Percentiles rank a stretch among this genome's conserved stretches.
phyloP scores from a whole-genome alignment of 2,888 invertebrate species.

The Lamproptera curius region DNA sequence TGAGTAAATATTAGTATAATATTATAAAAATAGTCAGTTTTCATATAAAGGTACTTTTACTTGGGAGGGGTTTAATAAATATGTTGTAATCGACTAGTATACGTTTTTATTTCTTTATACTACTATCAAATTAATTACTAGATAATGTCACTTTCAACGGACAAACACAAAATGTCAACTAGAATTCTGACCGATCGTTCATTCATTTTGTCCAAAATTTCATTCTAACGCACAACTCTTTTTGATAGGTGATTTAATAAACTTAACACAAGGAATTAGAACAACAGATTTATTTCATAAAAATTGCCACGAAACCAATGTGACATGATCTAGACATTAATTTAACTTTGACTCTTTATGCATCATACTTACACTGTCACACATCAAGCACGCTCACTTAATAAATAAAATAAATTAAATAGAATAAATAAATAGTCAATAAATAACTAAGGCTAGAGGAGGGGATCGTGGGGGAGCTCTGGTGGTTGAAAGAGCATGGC shows the following conservation, averaged over 20 bases:
- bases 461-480: constrained; percentile 62
- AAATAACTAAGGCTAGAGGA: constrained; percentile 77
- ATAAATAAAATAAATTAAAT: constrained; percentile 80
- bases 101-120: constrained; percentile 53
- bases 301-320: constrained; percentile 77
- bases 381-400: constrained; percentile 76
- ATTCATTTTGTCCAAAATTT: constrained; percentile 14
- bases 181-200: constrained; percentile 66
- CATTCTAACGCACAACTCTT: constrained; percentile 60
- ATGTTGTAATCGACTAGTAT: constrained; percentile 71
- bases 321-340: constrained; percentile 80
- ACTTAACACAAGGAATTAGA: constrained; percentile 66
- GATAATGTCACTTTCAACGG: constrained; percentile 73
- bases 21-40: not conserved
- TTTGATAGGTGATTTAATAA: constrained; percentile 62
- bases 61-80: constrained; percentile 39
- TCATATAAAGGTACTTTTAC: not conserved
- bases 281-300: constrained; percentile 78
- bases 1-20: constrained; percentile 39
- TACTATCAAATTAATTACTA: constrained; percentile 75
- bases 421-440: constrained; percentile 79
- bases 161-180: constrained; percentile 52
- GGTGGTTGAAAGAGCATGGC: constrained; percentile 63
- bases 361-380: constrained; percentile 74
- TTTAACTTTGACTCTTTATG: constrained; percentile 70